Base-by-base conservation (phyloP, 2,888 invertebrate genomes). In the Drosophila kambysellisi region DNA sequence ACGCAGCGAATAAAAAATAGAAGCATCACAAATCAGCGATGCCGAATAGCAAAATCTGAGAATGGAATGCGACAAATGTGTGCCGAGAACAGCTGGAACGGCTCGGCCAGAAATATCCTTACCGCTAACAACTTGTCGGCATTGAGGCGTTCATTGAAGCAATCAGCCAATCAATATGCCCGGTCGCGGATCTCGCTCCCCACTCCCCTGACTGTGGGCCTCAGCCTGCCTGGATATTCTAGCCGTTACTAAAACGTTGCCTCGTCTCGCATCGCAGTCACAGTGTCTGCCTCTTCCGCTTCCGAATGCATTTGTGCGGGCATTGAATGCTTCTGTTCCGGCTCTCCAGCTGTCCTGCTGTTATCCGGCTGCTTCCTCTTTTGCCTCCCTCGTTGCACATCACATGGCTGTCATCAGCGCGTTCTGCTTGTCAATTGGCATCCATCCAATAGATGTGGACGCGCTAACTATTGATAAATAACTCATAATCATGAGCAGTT, bases 91-190 rank as follows among this genome's bases (percentile, higher is more conserved):
- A 63, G 70, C 65, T 64, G 52, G 33, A 59, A 41, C 46, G 39
- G 62, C 53, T 15, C 41, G 37, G 53, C 32, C 12, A 11, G 37
- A 39, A 63, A 59, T 78, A 60, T 76, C 74, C 73, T 69, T 74
- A 69, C 53, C 53, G 64, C 71, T 67, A 78, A 78, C 78, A 78
- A 78, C 62, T 75, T 80, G 77, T 76, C 83, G 69, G 74, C 81
- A 82, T 80, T 85, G 76, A 82, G 74, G 82, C 85, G 81, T 85
- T 82, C 83, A 82, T 85, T 85, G 80, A 64, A 74, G 85, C 71
- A 85, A 85, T 82, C 83, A 82, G 76, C 43, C 69, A 76, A 81
- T 82, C 76, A 76, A 70, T 74, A 82, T 72, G 74, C 43, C 62
- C 32, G 53, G 64, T 25, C 39, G 35, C 51, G 20, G n/a, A 33